Percentiles rank a stretch among this genome's conserved stretches.
Conservation (phyloP, 2,888 invertebrate species). For the Pediacus dermestoides region DNA sequence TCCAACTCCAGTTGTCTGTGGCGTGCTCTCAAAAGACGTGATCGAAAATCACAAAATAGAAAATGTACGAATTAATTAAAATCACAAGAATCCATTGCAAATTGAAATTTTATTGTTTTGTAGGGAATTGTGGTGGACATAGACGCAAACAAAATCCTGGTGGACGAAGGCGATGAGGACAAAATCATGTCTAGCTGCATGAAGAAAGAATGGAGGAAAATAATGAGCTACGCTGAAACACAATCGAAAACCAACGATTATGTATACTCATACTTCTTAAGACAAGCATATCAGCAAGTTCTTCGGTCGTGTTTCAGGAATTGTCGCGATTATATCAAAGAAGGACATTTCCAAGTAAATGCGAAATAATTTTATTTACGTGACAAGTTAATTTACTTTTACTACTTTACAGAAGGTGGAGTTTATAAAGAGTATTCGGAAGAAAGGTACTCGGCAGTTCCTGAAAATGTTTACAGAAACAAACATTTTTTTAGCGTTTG, state of each 20-base stretch:
- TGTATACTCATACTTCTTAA: constrained; percentile 68
- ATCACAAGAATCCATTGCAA: background rate
- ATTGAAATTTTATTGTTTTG: constrained; percentile 24
- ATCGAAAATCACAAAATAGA: constrained; percentile 51
- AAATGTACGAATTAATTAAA: constrained; percentile 48
- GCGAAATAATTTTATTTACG: constrained; percentile 9
- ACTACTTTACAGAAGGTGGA: constrained; percentile 68
- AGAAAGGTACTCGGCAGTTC: constrained; percentile 68
- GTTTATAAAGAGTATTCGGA: constrained; percentile 61
- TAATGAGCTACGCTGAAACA: constrained; percentile 51
- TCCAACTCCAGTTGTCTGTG: constrained; percentile 75
- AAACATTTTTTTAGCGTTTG: constrained; percentile 77
- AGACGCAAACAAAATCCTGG: constrained; percentile 60
- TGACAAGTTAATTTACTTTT: constrained; percentile 8
- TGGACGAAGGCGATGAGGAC: constrained; percentile 71
- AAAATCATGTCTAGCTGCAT: constrained; percentile 69
- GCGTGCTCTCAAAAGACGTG: constrained; percentile 56
- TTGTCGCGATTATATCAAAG: constrained; percentile 59
- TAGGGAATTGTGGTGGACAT: constrained; percentile 75
- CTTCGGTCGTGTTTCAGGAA: constrained; percentile 75
- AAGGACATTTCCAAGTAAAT: constrained; percentile 47
- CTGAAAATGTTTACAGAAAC: constrained; percentile 86
- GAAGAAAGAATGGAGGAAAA: constrained; percentile 64
- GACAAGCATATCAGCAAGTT: constrained; percentile 74
- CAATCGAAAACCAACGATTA: constrained; percentile 50